phyloP scores from a whole-genome alignment of 2,888 invertebrate species.

The Crocallis elinguaria region DNA sequence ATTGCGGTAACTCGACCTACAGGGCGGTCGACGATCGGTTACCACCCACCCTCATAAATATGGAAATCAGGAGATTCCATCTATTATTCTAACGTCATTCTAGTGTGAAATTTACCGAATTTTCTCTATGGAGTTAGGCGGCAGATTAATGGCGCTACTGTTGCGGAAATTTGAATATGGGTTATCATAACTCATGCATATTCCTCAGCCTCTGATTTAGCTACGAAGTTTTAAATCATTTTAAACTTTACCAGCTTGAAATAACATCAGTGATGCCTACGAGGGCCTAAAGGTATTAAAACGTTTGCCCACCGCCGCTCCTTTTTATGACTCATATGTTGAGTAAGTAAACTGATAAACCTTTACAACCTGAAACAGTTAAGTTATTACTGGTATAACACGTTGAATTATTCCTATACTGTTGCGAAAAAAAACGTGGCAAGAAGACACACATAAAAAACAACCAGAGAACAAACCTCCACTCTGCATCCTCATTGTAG shows the following conservation, averaged over 20 bases:
- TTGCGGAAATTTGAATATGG: constrained; percentile 27
- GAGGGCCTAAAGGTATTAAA: too few relatives aligned
- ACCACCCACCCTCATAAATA: constrained; percentile 35
- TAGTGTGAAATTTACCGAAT: constrained; percentile 38
- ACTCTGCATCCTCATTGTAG: too few relatives aligned
- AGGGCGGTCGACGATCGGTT: constrained; percentile 19
- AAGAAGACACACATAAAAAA: too few relatives aligned
- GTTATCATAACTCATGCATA: constrained; percentile 31
- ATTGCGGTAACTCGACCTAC: constrained; percentile 25
- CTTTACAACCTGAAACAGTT: too few relatives aligned
- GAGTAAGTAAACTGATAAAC: too few relatives aligned
- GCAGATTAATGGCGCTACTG: constrained; percentile 32
- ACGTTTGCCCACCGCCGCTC: too few relatives aligned
- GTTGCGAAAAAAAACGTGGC: too few relatives aligned
- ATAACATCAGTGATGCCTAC: too few relatives aligned
- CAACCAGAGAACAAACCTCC: too few relatives aligned
- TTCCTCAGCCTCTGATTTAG: constrained; percentile 14
- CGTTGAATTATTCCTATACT: too few relatives aligned
- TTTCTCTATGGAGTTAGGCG: constrained; percentile 26
- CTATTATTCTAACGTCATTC: constrained; percentile 39
- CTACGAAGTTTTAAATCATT: constrained; percentile 14
- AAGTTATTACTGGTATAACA: too few relatives aligned
- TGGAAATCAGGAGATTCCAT: constrained; percentile 37
- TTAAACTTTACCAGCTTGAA: not conserved
- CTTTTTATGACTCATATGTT: too few relatives aligned